Base-by-base conservation (phyloP, 2,888 invertebrate genomes). In the Caenorhabditis panamensis region DNA sequence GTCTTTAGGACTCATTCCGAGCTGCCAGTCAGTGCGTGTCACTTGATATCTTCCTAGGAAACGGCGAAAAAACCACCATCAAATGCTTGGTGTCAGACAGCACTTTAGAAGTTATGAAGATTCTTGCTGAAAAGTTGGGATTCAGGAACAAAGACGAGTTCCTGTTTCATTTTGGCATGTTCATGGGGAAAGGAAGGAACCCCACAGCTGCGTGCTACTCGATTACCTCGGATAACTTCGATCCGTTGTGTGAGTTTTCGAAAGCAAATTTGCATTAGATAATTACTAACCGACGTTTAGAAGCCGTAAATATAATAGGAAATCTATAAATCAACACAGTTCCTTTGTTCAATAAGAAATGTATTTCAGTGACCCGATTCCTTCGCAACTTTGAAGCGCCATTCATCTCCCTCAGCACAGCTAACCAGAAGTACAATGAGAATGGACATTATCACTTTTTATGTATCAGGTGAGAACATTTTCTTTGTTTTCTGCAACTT, bases 351-450 rank as follows among this genome's bases (percentile, higher is more conserved):
- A n/a, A n/a, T n/a, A n/a, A n/a, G n/a, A n/a, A n/a, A n/a, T 20
- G 6, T 9, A 11, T 84, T 91, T 62, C 94, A 92, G 94, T 96
- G 88, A 92, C 96, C 82, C 94, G 97, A 86, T 95, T 95, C 91
- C 93, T 99, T 84, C 95, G 97, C 92, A 95, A 97, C 92, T 98
- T 96, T 93, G 98, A 99, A 93, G 96, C 96, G 85, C 97, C 98
- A 0, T 95, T 95, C 92, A 95, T 97, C 92, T 96, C 97, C 67
- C 94, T 95, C 87, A 88, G 87, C 53, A 72, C 87, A 28, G 79
- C 82, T 1, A 90, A 90, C 63, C 84, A 83, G 59, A 82, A 82
- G 24, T 85, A 84, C 9, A 79, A 79, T 9, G 82, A 79, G 9
- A 79, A 84, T 31, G 88, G 87, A 4, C 54, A 82, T 22, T 82